Base-by-base conservation (phyloP, 2,888 invertebrate species). In the Osmoderma eremita region DNA sequence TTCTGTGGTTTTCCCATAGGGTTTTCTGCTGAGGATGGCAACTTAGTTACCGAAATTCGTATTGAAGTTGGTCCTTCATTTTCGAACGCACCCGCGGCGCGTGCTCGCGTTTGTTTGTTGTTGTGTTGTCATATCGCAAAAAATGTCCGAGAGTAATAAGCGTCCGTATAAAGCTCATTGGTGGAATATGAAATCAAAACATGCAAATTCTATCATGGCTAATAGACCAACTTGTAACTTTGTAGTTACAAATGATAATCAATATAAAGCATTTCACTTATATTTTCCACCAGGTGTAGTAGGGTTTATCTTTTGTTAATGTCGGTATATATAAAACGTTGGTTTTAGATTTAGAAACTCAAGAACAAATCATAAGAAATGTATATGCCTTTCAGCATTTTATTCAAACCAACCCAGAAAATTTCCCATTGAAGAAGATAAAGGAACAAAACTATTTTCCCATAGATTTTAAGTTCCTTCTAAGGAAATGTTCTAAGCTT, bases 251-350 rank as follows among this genome's bases (percentile, higher is more conserved):
- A 84, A 84, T 13, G 66, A 70, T 54, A 66, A 73, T 66, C 76
- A 76, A 3, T 91, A 90, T 79, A 84, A 87, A 72, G 88, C 90
- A 17, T 94, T 94, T 92, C 88, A 88, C 71, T 81, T 92, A 6
- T 95, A 95, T 82, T 92, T 94, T 79, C 87, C 90, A 39, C 84
- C 87, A 84, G 88, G 90, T 88, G 80, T 30, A 48, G n/a, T 36
- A 30, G 12, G 24, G 13, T 38, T 18, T 36, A 38, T 3, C n/a
- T 36, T 39, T 38, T 30, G 41, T 18, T 13, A 30, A 24, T 24
- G 24, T 24, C 6, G 1, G 1, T 48, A 30, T 45, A 39, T 51
- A 24, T 63, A 18, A 15, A 38, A 30, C 1, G 4, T 53, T 20
- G 13, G 18, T 50, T 66, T 30, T 13, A 68, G 67, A 67, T 64